Conservation (phyloP, 2,888 invertebrate genomes). For the Pollenia angustigena region DNA sequence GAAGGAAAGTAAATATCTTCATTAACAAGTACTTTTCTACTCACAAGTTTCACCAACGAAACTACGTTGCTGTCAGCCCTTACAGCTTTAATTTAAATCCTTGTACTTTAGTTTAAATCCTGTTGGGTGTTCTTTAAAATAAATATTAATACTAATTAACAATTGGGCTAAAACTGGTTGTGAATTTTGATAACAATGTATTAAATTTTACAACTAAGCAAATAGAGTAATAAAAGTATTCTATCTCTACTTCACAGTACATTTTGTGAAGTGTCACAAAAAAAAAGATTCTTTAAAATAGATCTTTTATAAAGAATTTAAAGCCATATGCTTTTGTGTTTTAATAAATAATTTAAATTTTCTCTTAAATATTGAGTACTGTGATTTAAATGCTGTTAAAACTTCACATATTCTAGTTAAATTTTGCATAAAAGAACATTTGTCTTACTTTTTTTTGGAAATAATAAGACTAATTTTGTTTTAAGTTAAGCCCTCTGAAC, state of each 20-base stretch:
- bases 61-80: neutral
- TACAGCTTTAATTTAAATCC: conserved; percentile 9
- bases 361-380: neutral
- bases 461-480: neutral
- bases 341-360: too few relatives aligned
- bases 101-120: conserved; percentile 27
- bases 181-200: neutral
- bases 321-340: too few relatives aligned
- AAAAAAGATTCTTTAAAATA: neutral
- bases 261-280: neutral
- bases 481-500: neutral
- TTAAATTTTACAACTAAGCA: too few relatives aligned
- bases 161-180: conserved; percentile 37
- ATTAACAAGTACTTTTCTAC: neutral
- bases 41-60: neutral
- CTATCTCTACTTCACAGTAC: too few relatives aligned
- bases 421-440: neutral
- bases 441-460: neutral
- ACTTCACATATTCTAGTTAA: neutral
- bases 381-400: neutral
- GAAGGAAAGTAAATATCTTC: neutral
- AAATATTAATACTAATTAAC: conserved; percentile 28
- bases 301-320: too few relatives aligned
- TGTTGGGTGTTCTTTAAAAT: neutral
- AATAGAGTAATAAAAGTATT: too few relatives aligned